Evolutionary conservation across 2,888 invertebrate genomes (phyloP), one percentile per base, ranked within the genome.

Genomic region (Tanypteryx hageni): DNA sequence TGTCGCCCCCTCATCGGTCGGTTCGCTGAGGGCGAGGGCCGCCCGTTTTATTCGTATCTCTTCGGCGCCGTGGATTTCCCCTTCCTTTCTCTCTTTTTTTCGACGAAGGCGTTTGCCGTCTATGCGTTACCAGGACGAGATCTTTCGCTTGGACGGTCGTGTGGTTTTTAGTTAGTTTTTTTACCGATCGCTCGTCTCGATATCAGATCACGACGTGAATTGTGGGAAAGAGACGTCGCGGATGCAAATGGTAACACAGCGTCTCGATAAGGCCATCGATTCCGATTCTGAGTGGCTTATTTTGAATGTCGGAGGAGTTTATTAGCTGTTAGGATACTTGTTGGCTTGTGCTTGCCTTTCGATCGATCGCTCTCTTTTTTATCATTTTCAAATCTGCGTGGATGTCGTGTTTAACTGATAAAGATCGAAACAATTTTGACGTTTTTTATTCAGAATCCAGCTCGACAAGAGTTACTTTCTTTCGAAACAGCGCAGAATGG

Each of bases 171-270:
- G 22, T 76, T 27, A 9, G 11, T 13, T 27, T 27, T 76, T 27
- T 14, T 76, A 27, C 27, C 76, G 76, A 76, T 76, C 27, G 76
- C 76, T 76, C 27, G 76, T 76, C 76, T 13, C 76, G 22, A 76
- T 68, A 68, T 68, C 68, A 22, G 68, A 68, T 68, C 68, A 22
- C n/a, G n/a, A n/a, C 68, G 68, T 76, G 76, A 76, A 76, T 27
- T 76, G 22, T 27, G 27, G 76, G 76, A 3, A 76, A 76, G 76
- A 11, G 76, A 27, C 4, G 22, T 27, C 9, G 22, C 68, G 68
- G 22, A 68, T 68, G 68, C 22, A 68, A 68, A 68, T 68, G 18
- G 1, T n/a, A 18, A 18, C 68, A 18, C 18, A 18, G 68, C 13
- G n/a, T 11, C 68, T 11, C 76, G 8, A 22, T 76, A 22, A 27